A percentile compares a stretch with the other conserved stretches of the same genome.
Evolutionary conservation across 2,113 vertebrate genomes (phyloP).

Genomic region (Muntiacus reevesi): DNA sequence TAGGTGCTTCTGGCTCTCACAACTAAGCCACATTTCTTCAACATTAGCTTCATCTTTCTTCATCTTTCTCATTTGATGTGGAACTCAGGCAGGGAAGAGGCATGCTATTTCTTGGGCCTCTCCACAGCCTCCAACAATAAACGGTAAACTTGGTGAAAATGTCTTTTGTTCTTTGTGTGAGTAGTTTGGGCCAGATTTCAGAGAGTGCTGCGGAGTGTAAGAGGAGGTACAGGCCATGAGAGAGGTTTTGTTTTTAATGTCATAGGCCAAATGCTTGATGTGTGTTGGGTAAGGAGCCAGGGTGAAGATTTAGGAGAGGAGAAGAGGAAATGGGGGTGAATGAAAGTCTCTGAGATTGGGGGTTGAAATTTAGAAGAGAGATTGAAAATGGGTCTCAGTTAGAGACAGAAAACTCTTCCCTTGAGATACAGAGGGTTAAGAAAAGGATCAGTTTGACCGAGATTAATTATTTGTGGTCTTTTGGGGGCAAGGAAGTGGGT

Average conservation of each 20-base stretch:
- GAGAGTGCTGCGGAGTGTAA: not conserved
- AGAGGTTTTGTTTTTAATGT: not conserved
- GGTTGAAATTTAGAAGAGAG: not conserved
- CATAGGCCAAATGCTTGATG: not conserved
- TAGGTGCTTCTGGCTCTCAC: not conserved
- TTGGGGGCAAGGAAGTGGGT: not conserved
- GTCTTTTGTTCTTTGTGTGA: not conserved
- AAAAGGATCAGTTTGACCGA: not conserved
- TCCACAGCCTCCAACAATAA: not conserved
- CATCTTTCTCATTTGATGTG: not conserved
- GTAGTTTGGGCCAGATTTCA: not conserved
- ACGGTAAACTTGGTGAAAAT: not conserved
- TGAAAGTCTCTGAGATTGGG: not conserved
- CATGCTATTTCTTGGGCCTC: not conserved
- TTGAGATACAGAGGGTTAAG: not conserved
- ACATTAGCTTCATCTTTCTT: not conserved
- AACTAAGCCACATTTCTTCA: not conserved
- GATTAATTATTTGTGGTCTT: not conserved
- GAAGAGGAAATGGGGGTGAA: not conserved
- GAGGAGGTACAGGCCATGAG: not conserved
- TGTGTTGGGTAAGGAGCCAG: not conserved
- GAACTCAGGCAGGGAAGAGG: not conserved
- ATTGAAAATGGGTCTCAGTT: not conserved
- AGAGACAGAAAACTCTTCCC: not conserved
- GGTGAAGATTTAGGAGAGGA: not conserved